Conservation (phyloP, 2,797 vertebrate genomes). For the Paramormyrops hopkinsi region DNA sequence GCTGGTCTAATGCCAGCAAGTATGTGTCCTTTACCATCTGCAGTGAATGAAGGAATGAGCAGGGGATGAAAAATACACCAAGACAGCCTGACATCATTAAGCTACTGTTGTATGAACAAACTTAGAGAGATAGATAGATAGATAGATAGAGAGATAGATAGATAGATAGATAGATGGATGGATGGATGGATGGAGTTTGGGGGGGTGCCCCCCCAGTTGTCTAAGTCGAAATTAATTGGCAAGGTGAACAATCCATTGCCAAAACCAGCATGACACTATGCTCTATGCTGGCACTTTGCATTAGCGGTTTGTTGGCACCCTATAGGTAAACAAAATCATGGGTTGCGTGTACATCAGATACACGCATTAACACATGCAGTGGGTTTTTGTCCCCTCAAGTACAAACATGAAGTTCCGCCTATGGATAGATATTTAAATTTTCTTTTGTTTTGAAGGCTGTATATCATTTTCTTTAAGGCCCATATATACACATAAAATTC, state of each 20-base stretch:
- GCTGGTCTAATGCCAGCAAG: neutral
- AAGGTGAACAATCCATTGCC: neutral
- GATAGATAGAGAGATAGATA: neutral
- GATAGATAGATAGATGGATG: neutral
- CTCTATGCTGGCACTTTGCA: neutral
- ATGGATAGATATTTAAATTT: neutral
- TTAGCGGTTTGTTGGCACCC: neutral
- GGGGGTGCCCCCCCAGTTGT: neutral
- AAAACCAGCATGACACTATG: neutral
- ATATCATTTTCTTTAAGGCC: neutral
- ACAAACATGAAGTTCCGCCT: neutral
- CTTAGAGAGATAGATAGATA: neutral
- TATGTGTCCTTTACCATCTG: neutral
- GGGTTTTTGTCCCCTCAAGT: neutral
- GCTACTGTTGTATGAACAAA: neutral
- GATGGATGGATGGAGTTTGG: neutral
- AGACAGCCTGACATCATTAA: neutral
- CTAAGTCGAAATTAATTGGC: neutral
- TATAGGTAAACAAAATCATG: neutral
- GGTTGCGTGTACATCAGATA: neutral
- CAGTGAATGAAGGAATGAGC: neutral
- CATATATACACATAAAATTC: neutral
- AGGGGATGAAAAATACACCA: neutral
- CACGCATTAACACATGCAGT: neutral
- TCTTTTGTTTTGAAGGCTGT: neutral